A percentile compares a stretch with the other conserved stretches of the same genome.
phyloP scores from a whole-genome alignment of 2,888 invertebrate genomes.

The Callinectes sapidus region DNA sequence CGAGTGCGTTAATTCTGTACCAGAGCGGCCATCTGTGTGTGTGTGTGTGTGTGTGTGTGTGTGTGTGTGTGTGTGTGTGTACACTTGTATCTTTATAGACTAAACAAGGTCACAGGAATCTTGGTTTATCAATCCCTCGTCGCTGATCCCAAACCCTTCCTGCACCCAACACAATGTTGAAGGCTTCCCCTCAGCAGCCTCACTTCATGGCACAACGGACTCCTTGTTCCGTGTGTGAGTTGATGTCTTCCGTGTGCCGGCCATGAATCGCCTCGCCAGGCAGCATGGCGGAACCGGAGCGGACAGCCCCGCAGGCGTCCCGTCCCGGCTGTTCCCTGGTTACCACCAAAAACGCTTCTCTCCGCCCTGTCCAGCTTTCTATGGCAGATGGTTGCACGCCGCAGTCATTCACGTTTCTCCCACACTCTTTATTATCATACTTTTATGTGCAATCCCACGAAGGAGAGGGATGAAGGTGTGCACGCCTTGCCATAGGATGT shows the following conservation, averaged over 20 bases:
- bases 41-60: not conserved
- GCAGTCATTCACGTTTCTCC: not conserved
- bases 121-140: not conserved
- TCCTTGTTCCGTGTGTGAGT: not conserved
- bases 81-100: not conserved
- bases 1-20: slow-evolving; percentile 2
- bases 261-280: not conserved
- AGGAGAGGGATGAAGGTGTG: not conserved
- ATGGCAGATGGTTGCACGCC: slow-evolving; percentile 8
- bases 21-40: slow-evolving; percentile 25
- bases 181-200: not conserved
- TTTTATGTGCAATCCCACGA: not conserved
- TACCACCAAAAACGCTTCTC: slow-evolving; percentile 6
- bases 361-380: slow-evolving; percentile 29
- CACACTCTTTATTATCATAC: not conserved
- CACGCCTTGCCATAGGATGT: not conserved
- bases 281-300: slow-evolving; percentile 20
- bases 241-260: not conserved
- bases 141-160: not conserved
- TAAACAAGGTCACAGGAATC: not conserved
- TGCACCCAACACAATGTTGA: not conserved
- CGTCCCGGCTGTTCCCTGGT: slow-evolving; percentile 28
- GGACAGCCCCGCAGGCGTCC: slow-evolving; percentile 23
- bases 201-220: not conserved
- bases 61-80: slow-evolving; percentile 14